Evolutionary conservation across 1,140 invertebrate species (phyloP).

Genomic region (Drosophila melanica): DNA sequence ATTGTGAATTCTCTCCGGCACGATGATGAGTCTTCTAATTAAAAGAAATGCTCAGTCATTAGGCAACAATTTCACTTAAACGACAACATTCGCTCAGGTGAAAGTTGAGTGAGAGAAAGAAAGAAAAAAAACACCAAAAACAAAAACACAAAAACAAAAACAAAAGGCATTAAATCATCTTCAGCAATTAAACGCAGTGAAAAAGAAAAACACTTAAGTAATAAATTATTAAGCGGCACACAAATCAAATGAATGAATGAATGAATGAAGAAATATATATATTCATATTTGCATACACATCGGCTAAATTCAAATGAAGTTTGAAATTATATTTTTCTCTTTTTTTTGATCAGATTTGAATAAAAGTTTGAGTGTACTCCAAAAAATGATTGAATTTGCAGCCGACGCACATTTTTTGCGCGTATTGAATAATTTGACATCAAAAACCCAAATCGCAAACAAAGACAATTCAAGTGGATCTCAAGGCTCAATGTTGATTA

Average conservation of each 20-base stretch:
- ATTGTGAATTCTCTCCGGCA: conserved; percentile 36
- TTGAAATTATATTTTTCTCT: not conserved
- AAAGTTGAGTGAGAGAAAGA: conserved; percentile 50
- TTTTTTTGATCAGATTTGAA: conserved; percentile 1
- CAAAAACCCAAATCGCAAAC: conserved; percentile 2
- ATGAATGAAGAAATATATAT: conserved; percentile 48
- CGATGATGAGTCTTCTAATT: conserved; percentile 74
- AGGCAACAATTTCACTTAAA: conserved; percentile 74
- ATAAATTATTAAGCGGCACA: conserved; percentile 69
- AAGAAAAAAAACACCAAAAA: conserved; percentile 28
- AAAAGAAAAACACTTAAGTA: conserved; percentile 59
- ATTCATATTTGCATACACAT: conserved; percentile 18
- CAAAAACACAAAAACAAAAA: conserved; percentile 49
- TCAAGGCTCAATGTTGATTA: conserved; percentile 4
- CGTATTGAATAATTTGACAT: not conserved
- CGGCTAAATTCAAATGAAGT: conserved; percentile 17
- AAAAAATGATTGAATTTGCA: conserved; percentile 1
- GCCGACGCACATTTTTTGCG: not conserved
- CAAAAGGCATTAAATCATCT: conserved; percentile 58
- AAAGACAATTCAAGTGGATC: conserved; percentile 10
- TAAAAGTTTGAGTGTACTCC: conserved; percentile 4
- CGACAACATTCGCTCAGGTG: conserved; percentile 44
- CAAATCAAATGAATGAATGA: conserved; percentile 48
- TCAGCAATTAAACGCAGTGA: conserved; percentile 61
- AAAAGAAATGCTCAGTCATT: conserved; percentile 78